These are phyloP conservation scores for Dermatemys mawii DNA, from an alignment of 2,113 vertebrate genomes.

Conservation along the genomic window DNA sequence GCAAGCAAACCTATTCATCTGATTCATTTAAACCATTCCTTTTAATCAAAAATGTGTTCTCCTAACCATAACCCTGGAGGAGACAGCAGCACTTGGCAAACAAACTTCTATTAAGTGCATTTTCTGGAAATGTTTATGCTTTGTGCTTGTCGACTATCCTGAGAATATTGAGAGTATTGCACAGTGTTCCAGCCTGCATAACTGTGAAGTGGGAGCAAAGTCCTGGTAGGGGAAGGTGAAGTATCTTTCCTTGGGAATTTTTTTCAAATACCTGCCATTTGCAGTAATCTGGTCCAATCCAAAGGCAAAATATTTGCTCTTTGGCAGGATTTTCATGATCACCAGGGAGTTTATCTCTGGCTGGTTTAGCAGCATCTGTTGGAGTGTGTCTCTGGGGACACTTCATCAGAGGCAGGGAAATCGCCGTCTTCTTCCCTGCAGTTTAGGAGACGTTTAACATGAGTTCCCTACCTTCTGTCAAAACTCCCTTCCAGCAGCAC, in stretches of 20 bases:
- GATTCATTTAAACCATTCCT: not conserved
- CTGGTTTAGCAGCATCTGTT: not conserved
- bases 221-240: conserved; percentile 24
- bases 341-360: conserved; percentile 7
- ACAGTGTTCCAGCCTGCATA: conserved; percentile 57
- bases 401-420: not conserved
- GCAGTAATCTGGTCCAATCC: not conserved
- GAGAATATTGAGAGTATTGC: conserved; percentile 25
- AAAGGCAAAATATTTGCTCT: not conserved
- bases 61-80: conserved; percentile 9
- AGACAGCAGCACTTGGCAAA: conserved; percentile 55
- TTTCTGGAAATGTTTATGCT: conserved; percentile 70
- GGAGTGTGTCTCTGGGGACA: not conserved
- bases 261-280: not conserved
- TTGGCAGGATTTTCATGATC: conserved; percentile 9
- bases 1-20: not conserved
- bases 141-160: conserved; percentile 60
- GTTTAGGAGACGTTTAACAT: conserved; percentile 37
- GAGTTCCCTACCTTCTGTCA: conserved; percentile 56
- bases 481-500: conserved; percentile 52
- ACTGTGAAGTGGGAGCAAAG: conserved; percentile 60
- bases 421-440: not conserved
- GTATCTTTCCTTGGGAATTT: not conserved
- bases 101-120: conserved; percentile 55
- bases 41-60: conserved; percentile 33